Conservation (phyloP, 2,113 vertebrate genomes). For the Brachyhypopomus gauderio region DNA sequence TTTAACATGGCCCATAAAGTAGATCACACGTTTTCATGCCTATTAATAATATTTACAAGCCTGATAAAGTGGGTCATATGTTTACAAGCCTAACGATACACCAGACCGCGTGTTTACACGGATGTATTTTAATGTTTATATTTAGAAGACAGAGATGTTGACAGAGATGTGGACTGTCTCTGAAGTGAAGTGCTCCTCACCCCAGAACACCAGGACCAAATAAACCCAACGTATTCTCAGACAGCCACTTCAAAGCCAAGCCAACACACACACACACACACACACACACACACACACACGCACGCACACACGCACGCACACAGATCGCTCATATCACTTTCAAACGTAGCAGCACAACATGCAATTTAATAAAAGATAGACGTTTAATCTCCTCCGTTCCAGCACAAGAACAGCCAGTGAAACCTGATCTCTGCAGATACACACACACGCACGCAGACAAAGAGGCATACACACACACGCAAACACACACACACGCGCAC, state of each 20-base stretch:
- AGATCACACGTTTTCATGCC: not conserved
- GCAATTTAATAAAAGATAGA: slow-evolving; percentile 73
- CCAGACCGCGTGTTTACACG: not conserved
- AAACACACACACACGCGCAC: not conserved
- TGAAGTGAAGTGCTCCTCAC: not conserved
- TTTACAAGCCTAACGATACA: not conserved
- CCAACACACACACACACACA: slow-evolving; percentile 6
- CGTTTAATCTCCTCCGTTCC: slow-evolving; percentile 66
- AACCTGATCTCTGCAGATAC: slow-evolving; percentile 60
- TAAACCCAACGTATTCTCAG: not conserved
- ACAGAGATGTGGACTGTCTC: not conserved
- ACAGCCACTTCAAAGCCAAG: not conserved
- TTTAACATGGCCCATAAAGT: not conserved
- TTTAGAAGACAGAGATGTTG: not conserved
- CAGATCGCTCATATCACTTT: slow-evolving; percentile 70
- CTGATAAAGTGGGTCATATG: not conserved
- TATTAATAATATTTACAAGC: not conserved
- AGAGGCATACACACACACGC: slow-evolving; percentile 28
- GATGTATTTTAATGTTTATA: not conserved
- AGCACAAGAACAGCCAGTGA: slow-evolving; percentile 58
- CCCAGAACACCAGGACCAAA: not conserved
- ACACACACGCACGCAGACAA: not conserved
- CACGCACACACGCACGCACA: slow-evolving; percentile 38
- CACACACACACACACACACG: slow-evolving; percentile 17
- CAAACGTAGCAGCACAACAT: slow-evolving; percentile 62